Evolutionary conservation across 2,888 invertebrate genomes (phyloP).

Genomic region (Toxonevra muliebris): DNA sequence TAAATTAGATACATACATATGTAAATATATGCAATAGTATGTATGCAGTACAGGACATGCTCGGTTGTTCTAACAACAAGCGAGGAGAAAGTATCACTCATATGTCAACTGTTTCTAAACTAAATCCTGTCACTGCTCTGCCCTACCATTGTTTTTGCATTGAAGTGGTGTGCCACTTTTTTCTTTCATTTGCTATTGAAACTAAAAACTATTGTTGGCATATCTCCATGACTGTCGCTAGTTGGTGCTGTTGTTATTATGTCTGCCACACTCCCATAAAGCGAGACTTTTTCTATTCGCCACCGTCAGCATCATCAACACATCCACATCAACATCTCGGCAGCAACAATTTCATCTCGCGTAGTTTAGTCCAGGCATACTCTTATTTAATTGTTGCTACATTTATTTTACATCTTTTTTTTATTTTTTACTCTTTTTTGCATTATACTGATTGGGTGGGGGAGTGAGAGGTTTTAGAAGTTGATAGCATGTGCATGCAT

Average conservation of each 20-base stretch:
- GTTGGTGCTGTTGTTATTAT: constrained; percentile 5
- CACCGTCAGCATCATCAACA: neutral
- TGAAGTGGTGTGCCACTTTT: constrained; percentile 15
- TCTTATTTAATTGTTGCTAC: constrained; percentile 20
- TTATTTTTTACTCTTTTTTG: constrained; percentile 1
- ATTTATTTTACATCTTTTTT: constrained; percentile 15
- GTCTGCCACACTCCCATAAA: constrained; percentile 3
- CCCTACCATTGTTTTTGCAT: constrained; percentile 10
- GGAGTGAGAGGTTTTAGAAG: neutral
- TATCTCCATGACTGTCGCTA: constrained; percentile 26
- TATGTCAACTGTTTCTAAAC: constrained; percentile 45
- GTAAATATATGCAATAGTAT: neutral
- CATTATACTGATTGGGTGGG: constrained; percentile 20
- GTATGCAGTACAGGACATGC: constrained; percentile 8
- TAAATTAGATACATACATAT: neutral
- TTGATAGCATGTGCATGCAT: constrained; percentile 10
- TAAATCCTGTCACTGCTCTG: constrained; percentile 29
- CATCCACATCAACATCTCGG: neutral
- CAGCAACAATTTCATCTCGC: constrained; percentile 17
- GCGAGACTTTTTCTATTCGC: constrained; percentile 8
- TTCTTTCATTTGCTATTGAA: constrained; percentile 18
- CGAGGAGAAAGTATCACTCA: constrained; percentile 30
- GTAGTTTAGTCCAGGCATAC: neutral
- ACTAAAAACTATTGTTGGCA: constrained; percentile 33
- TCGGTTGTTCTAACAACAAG: constrained; percentile 6